Conservation (phyloP, 2,797 vertebrate genomes). For the Neosalanx taihuensis region DNA sequence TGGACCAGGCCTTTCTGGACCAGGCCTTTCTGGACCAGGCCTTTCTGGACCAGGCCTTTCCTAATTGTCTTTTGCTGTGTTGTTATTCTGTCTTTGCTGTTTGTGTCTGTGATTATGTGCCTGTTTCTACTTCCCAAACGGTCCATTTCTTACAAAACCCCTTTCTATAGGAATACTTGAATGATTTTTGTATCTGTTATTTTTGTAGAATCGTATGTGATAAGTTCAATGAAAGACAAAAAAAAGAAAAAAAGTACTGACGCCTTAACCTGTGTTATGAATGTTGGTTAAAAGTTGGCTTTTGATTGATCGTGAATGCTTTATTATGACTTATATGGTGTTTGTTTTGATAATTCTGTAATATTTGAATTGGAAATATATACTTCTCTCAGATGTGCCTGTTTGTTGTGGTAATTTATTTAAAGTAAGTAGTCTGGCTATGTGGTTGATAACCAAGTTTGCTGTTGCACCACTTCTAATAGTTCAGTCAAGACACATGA, state of each 20-base stretch:
- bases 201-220: slow-evolving; percentile 61
- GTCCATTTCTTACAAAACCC: slow-evolving; percentile 48
- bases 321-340: slow-evolving; percentile 48
- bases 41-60: not conserved
- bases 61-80: slow-evolving; percentile 26
- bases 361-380: slow-evolving; percentile 17
- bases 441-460: not conserved
- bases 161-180: slow-evolving; percentile 58
- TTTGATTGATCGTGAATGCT: slow-evolving; percentile 44
- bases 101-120: slow-evolving; percentile 25
- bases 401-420: not conserved
- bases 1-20: not conserved
- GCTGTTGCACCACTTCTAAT: too few species aligned
- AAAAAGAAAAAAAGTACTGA: slow-evolving; percentile 33
- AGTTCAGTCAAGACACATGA: too few species aligned
- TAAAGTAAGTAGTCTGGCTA: not conserved
- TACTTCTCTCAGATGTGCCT: slow-evolving; percentile 11
- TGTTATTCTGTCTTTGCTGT: slow-evolving; percentile 48
- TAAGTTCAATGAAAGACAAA: slow-evolving; percentile 43
- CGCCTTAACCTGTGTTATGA: slow-evolving; percentile 56
- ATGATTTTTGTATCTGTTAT: slow-evolving; percentile 54
- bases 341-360: slow-evolving; percentile 61
- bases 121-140: slow-evolving; percentile 40
- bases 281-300: slow-evolving; percentile 30
- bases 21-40: not conserved